Evolutionary conservation across 2,797 vertebrate genomes (phyloP).

Genomic region (Lagorchestes hirsutus): DNA sequence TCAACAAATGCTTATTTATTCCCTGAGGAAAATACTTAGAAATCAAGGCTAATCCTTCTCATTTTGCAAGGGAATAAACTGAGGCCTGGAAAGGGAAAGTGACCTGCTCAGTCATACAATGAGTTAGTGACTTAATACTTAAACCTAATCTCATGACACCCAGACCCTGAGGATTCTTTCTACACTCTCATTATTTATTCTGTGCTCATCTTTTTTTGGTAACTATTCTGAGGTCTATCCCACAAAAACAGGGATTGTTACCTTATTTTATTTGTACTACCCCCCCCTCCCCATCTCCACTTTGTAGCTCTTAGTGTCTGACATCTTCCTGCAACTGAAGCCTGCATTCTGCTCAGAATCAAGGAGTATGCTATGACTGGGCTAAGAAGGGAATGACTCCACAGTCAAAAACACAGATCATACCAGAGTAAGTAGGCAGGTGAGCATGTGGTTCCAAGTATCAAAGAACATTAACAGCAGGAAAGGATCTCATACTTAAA

Average conservation of each 20-base stretch:
- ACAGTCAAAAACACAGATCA: neutral
- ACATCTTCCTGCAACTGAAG: neutral
- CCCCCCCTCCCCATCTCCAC: too few relatives aligned
- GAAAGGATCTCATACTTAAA: neutral
- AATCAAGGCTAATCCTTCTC: neutral
- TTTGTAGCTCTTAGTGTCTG: neutral
- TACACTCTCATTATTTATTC: neutral
- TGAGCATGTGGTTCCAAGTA: neutral
- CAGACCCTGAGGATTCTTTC: neutral
- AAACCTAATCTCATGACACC: neutral
- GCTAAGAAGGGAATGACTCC: neutral
- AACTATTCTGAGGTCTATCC: neutral
- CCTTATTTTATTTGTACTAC: neutral
- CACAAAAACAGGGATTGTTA: neutral
- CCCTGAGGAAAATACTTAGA: neutral
- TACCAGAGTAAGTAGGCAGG: neutral
- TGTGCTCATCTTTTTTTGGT: neutral
- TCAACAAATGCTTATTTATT: neutral
- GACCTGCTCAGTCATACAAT: neutral
- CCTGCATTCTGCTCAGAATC: neutral
- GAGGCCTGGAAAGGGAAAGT: neutral
- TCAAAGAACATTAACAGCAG: neutral
- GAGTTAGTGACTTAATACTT: neutral
- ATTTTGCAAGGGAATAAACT: neutral
- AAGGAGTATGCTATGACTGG: neutral